Evolutionary conservation across 2,888 invertebrate species (phyloP), one percentile per base, ranked within the genome.

Genomic region (Catonia carolina): DNA sequence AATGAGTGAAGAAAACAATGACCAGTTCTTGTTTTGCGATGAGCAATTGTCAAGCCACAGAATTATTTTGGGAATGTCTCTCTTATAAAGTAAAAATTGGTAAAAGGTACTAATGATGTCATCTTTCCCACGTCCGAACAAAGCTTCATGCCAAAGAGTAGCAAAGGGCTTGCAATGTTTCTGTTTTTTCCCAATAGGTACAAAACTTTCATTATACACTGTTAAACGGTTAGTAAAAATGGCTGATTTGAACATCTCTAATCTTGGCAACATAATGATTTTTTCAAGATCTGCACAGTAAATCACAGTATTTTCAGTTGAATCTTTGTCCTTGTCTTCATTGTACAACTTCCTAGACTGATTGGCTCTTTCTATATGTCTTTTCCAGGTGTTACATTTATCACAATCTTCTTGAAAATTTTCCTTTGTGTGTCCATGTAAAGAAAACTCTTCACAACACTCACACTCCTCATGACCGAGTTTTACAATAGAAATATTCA

Each of bases 391-490:
- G 12, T 14, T 36, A 27, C 51, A 51, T 15, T 35, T 27, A 15
- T 23, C 27, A 20, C 51, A 51, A 10, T 31, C 33, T 15, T 20
- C 27, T 10, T n/a, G n/a, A 10, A 35, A 12, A 35, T 35, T 35
- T 51, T 15, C 5, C 15, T 15, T 10, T n/a, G 14, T 51, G 45
- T 45, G 45, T 17, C 17, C 45, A 8, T n/a, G 41, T 59, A 63
- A 22, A 23, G 23, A 20, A n/a, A n/a, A n/a, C n/a, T n/a, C n/a
- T n/a, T n/a, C n/a, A n/a, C n/a, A n/a, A n/a, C n/a, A n/a, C n/a
- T 63, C 60, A 51, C 61, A 64, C 49, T 64, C 64, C 51, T 63
- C 63, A 39, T 61, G 59, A 10, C 62, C 62, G 14, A 63, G 50
- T 42, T 55, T 51, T 22, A 61, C 56, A 37, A 62, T 62, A 17